Evolutionary conservation across 2,888 invertebrate genomes (phyloP).

Genomic region (Brachypterus glaber): DNA sequence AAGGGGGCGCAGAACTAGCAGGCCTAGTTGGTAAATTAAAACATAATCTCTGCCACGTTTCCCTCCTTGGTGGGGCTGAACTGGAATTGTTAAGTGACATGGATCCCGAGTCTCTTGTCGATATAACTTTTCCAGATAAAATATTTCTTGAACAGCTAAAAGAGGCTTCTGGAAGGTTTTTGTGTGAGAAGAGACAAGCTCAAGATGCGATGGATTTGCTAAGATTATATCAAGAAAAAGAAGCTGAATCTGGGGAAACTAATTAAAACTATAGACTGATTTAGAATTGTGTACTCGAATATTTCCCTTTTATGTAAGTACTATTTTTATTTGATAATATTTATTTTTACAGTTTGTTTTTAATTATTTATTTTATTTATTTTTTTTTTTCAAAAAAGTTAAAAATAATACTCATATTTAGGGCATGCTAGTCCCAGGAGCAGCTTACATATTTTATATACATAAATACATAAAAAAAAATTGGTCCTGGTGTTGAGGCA

Average conservation of each 20-base stretch:
- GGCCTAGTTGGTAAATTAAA: conserved; percentile 68
- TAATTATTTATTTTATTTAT: no score
- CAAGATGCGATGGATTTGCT: conserved; percentile 79
- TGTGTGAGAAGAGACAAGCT: conserved; percentile 75
- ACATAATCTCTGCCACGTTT: conserved; percentile 75
- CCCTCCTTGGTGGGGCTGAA: conserved; percentile 73
- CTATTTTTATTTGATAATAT: not conserved
- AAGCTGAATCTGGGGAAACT: conserved; percentile 25
- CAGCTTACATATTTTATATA: no score
- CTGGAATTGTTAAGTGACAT: conserved; percentile 78
- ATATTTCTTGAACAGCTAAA: conserved; percentile 71
- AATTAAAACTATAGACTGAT: conserved; percentile 13
- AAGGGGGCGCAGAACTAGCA: conserved; percentile 54
- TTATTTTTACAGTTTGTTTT: conserved; percentile 2
- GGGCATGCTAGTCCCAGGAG: no score
- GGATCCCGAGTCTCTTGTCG: conserved; percentile 81
- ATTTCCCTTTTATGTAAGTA: conserved; percentile 13
- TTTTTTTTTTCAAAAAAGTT: no score
- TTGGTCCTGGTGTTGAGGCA: no score
- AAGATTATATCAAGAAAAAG: conserved; percentile 55
- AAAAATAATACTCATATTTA: no score
- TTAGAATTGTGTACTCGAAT: conserved; percentile 14
- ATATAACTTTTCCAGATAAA: conserved; percentile 63
- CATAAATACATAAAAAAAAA: no score
- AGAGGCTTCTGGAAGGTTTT: conserved; percentile 63